Percentiles rank a stretch among this genome's conserved stretches.
Evolutionary conservation across 1,140 invertebrate genomes (phyloP).

Genomic region (Drosophila quadrilineata): DNA sequence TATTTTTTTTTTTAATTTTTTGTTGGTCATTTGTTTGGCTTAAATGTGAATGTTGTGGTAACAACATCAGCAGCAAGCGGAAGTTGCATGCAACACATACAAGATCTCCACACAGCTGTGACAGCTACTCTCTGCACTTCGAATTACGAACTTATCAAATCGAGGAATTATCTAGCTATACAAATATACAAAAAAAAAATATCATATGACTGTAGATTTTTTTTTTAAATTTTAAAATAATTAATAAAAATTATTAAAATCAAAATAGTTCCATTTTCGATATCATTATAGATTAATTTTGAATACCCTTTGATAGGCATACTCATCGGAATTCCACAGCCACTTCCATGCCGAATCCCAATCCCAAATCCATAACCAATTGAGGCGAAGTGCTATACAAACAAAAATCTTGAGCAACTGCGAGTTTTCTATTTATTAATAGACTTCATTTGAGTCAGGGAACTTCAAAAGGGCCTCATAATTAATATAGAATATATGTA

Average conservation of each 20-base stretch:
- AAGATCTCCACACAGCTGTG: constrained; percentile 20
- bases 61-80: constrained; percentile 51
- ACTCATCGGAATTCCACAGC: no score
- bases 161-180: background rate
- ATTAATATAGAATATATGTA: constrained; percentile 28
- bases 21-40: constrained; percentile 69
- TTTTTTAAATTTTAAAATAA: no score
- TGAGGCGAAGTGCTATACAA: no score
- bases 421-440: no score
- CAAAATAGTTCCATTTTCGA: no score
- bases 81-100: constrained; percentile 44
- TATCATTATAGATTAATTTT: no score
- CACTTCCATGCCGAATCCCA: no score
- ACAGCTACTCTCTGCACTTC: constrained; percentile 24
- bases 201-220: no score
- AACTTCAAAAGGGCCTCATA: constrained; percentile 1
- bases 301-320: no score
- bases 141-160: constrained; percentile 17
- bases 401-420: background rate
- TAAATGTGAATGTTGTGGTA: constrained; percentile 43
- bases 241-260: no score
- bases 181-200: background rate
- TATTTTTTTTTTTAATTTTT: constrained; percentile 46
- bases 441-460: no score
- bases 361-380: no score